Evolutionary conservation across 2,888 invertebrate genomes (phyloP).

Genomic region (Hirtodrosophila alboralis): DNA sequence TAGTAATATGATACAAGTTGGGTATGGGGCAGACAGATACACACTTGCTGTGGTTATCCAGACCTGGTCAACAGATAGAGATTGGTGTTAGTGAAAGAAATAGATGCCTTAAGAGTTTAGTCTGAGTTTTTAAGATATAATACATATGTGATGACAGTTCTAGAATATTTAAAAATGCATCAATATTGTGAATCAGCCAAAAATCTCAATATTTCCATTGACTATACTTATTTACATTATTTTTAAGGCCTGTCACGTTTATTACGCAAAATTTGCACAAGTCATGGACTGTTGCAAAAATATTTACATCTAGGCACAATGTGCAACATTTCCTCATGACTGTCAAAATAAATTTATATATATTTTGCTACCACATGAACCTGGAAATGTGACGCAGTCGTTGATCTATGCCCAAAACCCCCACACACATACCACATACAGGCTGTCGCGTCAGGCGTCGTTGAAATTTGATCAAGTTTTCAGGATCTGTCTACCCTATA

Average conservation of each 20-base stretch:
- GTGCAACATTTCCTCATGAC: constrained; percentile 48
- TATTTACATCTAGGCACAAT: constrained; percentile 22
- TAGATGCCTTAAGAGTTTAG: constrained; percentile 6
- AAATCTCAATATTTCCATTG: too few relatives aligned
- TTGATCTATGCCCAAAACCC: constrained; percentile 32
- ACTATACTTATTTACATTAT: too few relatives aligned
- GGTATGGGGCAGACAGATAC: constrained; percentile 5
- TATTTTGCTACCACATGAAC: constrained; percentile 27
- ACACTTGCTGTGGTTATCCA: constrained; percentile 17
- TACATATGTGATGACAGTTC: background rate
- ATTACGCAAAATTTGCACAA: background rate
- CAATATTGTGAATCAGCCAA: too few relatives aligned
- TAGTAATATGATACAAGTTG: constrained; percentile 58
- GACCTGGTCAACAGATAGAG: background rate
- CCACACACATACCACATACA: constrained; percentile 17
- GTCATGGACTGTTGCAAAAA: constrained; percentile 17
- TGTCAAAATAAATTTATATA: constrained; percentile 67
- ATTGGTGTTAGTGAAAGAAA: background rate
- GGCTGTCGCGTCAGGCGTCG: constrained; percentile 52
- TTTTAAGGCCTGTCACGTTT: too few relatives aligned
- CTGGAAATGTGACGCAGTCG: constrained; percentile 20
- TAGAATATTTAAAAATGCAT: too few relatives aligned
- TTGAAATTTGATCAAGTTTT: constrained; percentile 69
- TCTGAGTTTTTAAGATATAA: background rate
- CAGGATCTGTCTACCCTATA: constrained; percentile 9